Evolutionary conservation across 2,113 vertebrate genomes (phyloP).

Genomic region (Rhinolophus ferrumequinum): DNA sequence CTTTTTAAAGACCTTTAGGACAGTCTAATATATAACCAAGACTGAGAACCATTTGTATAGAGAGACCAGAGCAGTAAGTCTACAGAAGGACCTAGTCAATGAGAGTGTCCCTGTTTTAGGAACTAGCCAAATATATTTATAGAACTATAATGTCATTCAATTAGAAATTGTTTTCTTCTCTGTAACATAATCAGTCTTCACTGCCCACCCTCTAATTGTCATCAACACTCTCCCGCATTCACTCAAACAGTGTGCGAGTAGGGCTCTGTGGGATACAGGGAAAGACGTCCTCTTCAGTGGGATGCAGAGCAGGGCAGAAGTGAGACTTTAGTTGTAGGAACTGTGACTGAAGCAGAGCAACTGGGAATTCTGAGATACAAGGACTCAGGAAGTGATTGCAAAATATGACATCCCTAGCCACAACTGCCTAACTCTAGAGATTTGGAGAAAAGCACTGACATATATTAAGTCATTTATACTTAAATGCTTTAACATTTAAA

Average conservation of each 20-base stretch:
- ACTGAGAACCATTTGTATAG: background rate
- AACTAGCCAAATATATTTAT: background rate
- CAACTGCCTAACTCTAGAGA: background rate
- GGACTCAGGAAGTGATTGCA: background rate
- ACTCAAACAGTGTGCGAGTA: rapidly evolving
- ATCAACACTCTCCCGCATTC: background rate
- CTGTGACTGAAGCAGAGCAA: background rate
- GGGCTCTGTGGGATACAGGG: background rate
- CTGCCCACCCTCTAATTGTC: background rate
- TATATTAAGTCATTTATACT: background rate
- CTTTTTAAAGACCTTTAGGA: background rate
- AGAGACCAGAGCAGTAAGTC: background rate
- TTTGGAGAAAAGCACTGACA: background rate
- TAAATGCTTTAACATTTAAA: background rate
- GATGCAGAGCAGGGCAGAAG: background rate
- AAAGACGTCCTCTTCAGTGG: no score
- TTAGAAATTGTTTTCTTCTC: background rate
- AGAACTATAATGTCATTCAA: background rate
- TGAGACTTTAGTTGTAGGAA: no score
- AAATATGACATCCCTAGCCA: background rate
- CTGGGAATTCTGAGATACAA: background rate
- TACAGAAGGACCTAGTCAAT: background rate
- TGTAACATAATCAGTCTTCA: background rate
- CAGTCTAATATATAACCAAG: background rate
- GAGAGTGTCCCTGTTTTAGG: background rate